Evolutionary conservation across 2,797 vertebrate genomes (phyloP), one percentile per base, ranked within the genome.

Genomic region (Buceros bicornis): DNA sequence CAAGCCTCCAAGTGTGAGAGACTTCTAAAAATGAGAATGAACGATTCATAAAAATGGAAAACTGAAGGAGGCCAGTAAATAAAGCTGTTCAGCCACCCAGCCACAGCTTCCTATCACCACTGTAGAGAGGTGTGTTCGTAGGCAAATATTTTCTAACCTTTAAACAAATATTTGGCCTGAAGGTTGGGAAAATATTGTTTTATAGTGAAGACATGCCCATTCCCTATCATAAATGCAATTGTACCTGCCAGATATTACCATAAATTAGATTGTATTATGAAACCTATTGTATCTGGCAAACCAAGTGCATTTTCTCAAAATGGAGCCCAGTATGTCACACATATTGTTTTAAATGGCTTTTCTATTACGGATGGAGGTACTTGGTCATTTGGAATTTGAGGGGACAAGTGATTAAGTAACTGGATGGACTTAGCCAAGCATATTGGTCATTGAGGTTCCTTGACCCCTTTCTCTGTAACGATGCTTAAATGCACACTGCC

Each of bases 11-110:
- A 74, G 21, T 45, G 35, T 76, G 65, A 86, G 13, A 71, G 74
- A 58, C 54, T 95, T 94, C 78, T 84, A 87, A 92, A 94, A 92
- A 85, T 29, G 50, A 86, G 85, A 93, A 47, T 37, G 54, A 95
- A 28, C 86, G 91, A 86, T 80, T 95, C 87, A 95, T 74, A 95
- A 82, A 95, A 95, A 88, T 21, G 40, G 82, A 95, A 96, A 94
- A 62, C 77, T 40, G 85, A 89, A 94, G 60, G 43, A 76, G 31
- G 83, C 24, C 83, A 66, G 45, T 73, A 84, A 93, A 95, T 80
- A 91, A 95, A 91, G 78, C 71, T 31, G 24, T 76, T 92, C 77
- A 66, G 43, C 40, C 82, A 81, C 77, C 8, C 85, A 57, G 77
- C 6, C 33, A 89, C n/a, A 26, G 42, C 72, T 86, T 90, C 82